Percentiles rank a stretch among this genome's conserved stretches.
Conservation (phyloP, 2,888 invertebrate species). For the Apomyelois bistriatella region DNA sequence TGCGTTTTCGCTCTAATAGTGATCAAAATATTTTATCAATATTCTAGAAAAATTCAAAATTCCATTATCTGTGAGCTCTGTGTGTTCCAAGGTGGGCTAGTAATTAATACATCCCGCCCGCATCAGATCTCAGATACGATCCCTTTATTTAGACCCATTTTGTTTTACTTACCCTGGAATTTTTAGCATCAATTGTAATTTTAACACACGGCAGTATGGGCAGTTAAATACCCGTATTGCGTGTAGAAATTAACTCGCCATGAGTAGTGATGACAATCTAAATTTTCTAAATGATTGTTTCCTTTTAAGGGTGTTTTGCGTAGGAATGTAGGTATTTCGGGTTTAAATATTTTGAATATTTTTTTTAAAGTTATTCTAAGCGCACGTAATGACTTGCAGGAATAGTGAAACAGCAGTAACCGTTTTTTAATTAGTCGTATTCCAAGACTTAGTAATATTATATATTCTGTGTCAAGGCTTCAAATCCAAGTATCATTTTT, state of each 20-base stretch:
- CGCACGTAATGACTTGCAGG: too few relatives aligned
- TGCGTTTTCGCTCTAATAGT: too few relatives aligned
- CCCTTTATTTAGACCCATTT: slow-evolving; percentile 2
- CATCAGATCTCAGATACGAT: slow-evolving; percentile 4
- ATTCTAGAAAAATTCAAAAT: too few relatives aligned
- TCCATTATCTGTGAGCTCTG: not conserved
- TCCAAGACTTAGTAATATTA: too few relatives aligned
- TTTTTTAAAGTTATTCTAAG: too few relatives aligned
- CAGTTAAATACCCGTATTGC: slow-evolving; percentile 5
- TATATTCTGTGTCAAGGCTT: too few relatives aligned
- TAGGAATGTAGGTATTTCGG: not conserved
- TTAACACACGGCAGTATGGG: not conserved
- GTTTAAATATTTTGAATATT: too few relatives aligned
- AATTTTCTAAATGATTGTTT: not conserved
- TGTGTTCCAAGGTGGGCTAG: not conserved
- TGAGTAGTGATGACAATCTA: not conserved
- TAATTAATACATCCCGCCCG: slow-evolving; percentile 1
- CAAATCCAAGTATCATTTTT: too few relatives aligned
- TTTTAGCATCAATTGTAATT: slow-evolving; percentile 8
- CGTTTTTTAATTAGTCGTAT: too few relatives aligned
- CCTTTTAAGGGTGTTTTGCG: not conserved
- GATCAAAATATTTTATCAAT: too few relatives aligned
- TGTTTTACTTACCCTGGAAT: slow-evolving; percentile 6
- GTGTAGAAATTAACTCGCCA: slow-evolving; percentile 2
- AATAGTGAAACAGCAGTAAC: too few relatives aligned